phyloP scores from a whole-genome alignment of 1,140 invertebrate species.

The Dendrolimus kikuchii region DNA sequence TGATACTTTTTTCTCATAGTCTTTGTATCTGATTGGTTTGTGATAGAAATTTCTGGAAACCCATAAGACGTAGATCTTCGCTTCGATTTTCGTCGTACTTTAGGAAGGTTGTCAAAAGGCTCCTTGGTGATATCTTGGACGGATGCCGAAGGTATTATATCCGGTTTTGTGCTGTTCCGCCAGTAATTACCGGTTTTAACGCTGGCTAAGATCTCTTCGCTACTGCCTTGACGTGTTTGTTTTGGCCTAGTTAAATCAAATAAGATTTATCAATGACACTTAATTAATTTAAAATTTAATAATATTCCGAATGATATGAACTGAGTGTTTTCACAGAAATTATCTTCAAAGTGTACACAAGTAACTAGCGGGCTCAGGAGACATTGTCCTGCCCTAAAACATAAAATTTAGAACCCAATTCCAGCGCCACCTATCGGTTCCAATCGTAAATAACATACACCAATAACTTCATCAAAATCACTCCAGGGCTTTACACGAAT shows the following conservation, averaged over 20 bases:
- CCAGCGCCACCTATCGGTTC: too few species aligned
- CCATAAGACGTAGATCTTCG: conserved; percentile 39
- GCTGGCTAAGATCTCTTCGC: conserved; percentile 49
- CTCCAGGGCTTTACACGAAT: too few species aligned
- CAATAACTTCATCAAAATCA: too few species aligned
- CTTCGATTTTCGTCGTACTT: conserved; percentile 27
- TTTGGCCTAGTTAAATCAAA: conserved; percentile 11
- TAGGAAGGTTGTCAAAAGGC: conserved; percentile 24
- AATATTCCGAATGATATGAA: too few species aligned
- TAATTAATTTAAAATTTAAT: neutral
- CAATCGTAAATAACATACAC: too few species aligned
- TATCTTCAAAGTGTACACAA: too few species aligned
- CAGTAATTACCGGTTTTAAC: conserved; percentile 53
- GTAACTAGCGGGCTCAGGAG: too few species aligned
- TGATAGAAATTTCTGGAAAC: conserved; percentile 59
- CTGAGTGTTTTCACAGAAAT: too few species aligned
- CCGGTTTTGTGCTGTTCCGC: conserved; percentile 52
- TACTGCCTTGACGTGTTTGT: conserved; percentile 34
- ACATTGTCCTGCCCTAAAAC: too few species aligned
- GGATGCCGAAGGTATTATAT: conserved; percentile 45
- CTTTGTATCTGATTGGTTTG: conserved; percentile 48
- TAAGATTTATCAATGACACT: neutral
- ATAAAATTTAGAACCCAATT: too few species aligned
- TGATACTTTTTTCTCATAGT: conserved; percentile 56
- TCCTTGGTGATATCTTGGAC: conserved; percentile 22